Base-by-base conservation (phyloP, 2,888 invertebrate species). In the Eremobia ochroleuca region DNA sequence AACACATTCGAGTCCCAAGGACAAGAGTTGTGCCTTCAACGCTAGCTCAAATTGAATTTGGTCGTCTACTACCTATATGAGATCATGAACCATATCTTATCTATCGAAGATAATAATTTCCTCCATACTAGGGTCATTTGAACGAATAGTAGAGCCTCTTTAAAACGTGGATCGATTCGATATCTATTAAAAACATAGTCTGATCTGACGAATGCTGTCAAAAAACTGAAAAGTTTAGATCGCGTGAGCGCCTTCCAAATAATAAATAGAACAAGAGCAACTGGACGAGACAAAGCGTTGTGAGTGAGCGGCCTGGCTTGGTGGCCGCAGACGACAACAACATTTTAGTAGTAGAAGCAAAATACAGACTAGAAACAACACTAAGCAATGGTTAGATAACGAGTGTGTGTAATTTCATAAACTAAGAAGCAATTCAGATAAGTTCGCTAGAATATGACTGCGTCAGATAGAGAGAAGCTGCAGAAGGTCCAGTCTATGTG, bases 371-470 rank as follows among this genome's bases (percentile, higher is more conserved):
- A 31, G 55, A 64, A 55, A 43, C 28, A 68, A 40, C 15, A 64
- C 58, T 18, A n/a, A 55, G 34, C 52, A 58, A 18, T 55, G 46
- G 55, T 58, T 52, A n/a, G 34, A 37, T 40, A 52, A 58, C 67
- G 28, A 52, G 31, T 67, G 55, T 59, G 43, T 79, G 61, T 73
- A 73, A 75, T 69, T 69, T 67, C 68, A 71, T 49, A 59, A 66
- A n/a, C 34, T 52, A 18, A 25, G 31, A 5, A 28, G 8, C 28
- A 21, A 34, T 46, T 58, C 11, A 52, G 64, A 82, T 72, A 64
- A 66, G 31, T 62, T 62, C 49, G 28, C 77, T 49, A 74, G 65
- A 75, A 67, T n/a, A 34, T 34, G 58, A 6, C 34, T 31, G 8
- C 25, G 25, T 28, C 40, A 59, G 21, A 21, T 15, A 49, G 21